These are phyloP conservation scores for Lithobates pipiens DNA, from an alignment of 2,797 vertebrate species.

Conservation along the genomic window DNA sequence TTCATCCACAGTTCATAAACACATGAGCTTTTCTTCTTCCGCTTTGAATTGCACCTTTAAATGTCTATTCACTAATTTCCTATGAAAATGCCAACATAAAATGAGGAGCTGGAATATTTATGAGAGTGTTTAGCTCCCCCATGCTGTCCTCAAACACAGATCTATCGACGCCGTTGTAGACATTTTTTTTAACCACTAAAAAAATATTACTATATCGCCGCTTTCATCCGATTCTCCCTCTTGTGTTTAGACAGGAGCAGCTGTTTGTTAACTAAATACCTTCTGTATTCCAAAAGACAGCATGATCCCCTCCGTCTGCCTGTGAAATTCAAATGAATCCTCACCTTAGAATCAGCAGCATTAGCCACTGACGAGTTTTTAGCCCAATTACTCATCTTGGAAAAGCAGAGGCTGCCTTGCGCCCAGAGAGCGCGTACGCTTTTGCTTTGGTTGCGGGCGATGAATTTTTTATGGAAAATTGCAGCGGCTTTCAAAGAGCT, in stretches of 20 bases:
- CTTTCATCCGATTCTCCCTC: conserved; percentile 53
- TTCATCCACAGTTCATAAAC: not conserved
- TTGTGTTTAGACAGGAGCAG: conserved; percentile 55
- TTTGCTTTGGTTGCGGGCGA: conserved; percentile 62
- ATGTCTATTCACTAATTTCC: conserved; percentile 32
- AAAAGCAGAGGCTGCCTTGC: conserved; percentile 63
- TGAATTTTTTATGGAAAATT: conserved; percentile 63
- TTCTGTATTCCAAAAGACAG: conserved; percentile 53
- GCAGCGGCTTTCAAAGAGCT: conserved; percentile 60
- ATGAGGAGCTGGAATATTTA: conserved; percentile 34
- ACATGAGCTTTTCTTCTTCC: not conserved
- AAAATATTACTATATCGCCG: conserved; percentile 33
- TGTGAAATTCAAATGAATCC: conserved; percentile 72
- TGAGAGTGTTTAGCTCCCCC: conserved; percentile 29
- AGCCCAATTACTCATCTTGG: conserved; percentile 73
- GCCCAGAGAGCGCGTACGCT: conserved; percentile 13
- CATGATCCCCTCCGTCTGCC: conserved; percentile 50
- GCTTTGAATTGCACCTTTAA: conserved; percentile 16
- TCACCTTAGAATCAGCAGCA: conserved; percentile 71
- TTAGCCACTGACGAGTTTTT: conserved; percentile 73
- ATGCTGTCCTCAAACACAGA: not conserved
- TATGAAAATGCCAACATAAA: conserved; percentile 22
- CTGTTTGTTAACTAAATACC: conserved; percentile 63
- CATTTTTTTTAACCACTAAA: conserved; percentile 33
- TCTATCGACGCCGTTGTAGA: conserved; percentile 9